A percentile compares a stretch with the other conserved stretches of the same genome.
phyloP scores from a whole-genome alignment of 2,113 vertebrate species.

The Tragelaphus scriptus region DNA sequence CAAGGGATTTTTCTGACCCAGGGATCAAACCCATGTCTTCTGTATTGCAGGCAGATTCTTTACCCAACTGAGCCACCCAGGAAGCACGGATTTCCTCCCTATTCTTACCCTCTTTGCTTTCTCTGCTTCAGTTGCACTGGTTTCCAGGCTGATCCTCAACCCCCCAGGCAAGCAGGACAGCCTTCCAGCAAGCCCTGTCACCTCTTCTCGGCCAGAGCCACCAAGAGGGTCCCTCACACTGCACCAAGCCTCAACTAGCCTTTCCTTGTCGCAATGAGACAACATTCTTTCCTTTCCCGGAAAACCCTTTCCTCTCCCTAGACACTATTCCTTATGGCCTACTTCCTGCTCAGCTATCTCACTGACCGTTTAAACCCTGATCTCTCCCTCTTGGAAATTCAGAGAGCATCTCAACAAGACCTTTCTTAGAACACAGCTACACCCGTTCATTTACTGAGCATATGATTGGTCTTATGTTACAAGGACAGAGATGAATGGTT shows the following conservation, averaged over 20 bases:
- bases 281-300: not conserved
- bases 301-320: not conserved
- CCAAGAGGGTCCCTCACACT: not conserved
- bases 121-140: not conserved
- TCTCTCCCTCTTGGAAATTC: not conserved
- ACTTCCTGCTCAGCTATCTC: not conserved
- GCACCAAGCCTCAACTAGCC: not conserved
- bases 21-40: not conserved
- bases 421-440: not conserved
- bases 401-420: not conserved
- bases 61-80: not conserved
- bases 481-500: not conserved
- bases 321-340: not conserved
- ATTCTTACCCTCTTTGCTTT: accelerated
- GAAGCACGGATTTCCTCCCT: not conserved
- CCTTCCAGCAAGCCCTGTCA: not conserved
- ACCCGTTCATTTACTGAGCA: not conserved
- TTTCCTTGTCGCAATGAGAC: not conserved
- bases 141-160: not conserved
- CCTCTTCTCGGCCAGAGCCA: not conserved
- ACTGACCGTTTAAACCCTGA: not conserved
- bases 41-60: not conserved
- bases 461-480: not conserved
- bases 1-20: not conserved
- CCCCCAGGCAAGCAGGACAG: not conserved